phyloP scores from a whole-genome alignment of 2,113 vertebrate species.

The Lagopus muta region DNA sequence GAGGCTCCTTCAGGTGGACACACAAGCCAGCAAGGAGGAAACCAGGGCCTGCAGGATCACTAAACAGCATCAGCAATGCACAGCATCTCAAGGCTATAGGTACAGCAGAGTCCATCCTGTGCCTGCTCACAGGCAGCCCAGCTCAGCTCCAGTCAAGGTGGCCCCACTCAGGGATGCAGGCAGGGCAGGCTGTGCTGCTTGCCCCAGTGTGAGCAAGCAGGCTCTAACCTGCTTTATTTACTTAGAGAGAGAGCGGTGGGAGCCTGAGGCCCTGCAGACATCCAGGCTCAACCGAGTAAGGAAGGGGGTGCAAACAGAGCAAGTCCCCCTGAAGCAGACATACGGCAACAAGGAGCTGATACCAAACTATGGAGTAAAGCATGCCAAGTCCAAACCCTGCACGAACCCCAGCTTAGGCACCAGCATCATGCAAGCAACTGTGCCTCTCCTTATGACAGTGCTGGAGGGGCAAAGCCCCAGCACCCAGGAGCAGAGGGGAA shows the following conservation, averaged over 20 bases:
- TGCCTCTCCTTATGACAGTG: not conserved
- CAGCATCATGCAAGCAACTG: not conserved
- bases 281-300: not conserved
- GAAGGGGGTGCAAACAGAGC: accelerated
- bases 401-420: accelerated
- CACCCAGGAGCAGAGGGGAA: not conserved
- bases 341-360: accelerated
- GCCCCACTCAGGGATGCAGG: not conserved
- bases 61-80: not conserved
- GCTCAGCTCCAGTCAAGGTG: not conserved
- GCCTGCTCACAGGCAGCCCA: not conserved
- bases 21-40: accelerated
- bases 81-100: accelerated
- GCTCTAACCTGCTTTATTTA: not conserved
- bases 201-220: accelerated
- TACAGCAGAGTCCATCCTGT: not conserved
- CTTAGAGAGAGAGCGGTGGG: not conserved
- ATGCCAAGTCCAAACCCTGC: accelerated
- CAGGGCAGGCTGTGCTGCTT: not conserved
- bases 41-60: not conserved
- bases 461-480: not conserved
- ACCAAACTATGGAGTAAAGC: not conserved
- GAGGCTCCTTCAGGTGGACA: not conserved
- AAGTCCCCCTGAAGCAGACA: accelerated
- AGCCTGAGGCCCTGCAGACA: not conserved